These are phyloP conservation scores for Falco concolor DNA, from an alignment of 2,797 vertebrate genomes.

Conservation along the genomic window DNA sequence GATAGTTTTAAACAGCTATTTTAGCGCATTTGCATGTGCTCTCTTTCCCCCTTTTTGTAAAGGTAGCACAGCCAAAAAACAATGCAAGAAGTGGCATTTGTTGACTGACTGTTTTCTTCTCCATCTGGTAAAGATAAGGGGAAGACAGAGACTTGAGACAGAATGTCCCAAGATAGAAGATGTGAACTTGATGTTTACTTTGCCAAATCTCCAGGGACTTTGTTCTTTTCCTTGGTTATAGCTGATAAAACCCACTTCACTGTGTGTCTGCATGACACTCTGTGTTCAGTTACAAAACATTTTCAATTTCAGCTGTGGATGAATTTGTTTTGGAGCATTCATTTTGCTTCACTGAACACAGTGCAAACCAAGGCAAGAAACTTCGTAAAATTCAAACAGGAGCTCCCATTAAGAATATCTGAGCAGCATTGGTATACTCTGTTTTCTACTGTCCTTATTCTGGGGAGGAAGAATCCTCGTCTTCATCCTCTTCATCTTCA, in stretches of 20 bases:
- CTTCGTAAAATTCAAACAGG: slow-evolving; percentile 56
- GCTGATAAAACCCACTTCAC: neutral
- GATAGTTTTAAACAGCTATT: neutral
- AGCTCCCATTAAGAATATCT: slow-evolving; percentile 58
- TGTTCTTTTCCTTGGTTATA: neutral
- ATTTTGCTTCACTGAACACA: slow-evolving; percentile 41
- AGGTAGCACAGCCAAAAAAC: neutral
- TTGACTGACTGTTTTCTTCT: neutral
- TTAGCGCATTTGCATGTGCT: rapidly evolving
- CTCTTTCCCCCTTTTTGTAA: neutral
- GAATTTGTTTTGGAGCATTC: slow-evolving; percentile 38
- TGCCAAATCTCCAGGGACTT: neutral
- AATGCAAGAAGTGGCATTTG: neutral
- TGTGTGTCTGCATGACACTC: neutral
- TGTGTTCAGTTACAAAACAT: neutral
- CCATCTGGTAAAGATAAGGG: neutral
- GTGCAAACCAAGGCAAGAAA: slow-evolving; percentile 66
- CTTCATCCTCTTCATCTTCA: slow-evolving; percentile 81
- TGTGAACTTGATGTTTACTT: neutral
- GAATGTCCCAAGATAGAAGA: neutral
- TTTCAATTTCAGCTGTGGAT: neutral
- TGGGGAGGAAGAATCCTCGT: slow-evolving; percentile 80
- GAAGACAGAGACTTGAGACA: neutral
- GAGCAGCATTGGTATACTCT: slow-evolving; percentile 47
- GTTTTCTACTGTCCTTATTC: slow-evolving; percentile 75